Base-by-base conservation (phyloP, 2,888 invertebrate genomes). In the Anodontia alba region DNA sequence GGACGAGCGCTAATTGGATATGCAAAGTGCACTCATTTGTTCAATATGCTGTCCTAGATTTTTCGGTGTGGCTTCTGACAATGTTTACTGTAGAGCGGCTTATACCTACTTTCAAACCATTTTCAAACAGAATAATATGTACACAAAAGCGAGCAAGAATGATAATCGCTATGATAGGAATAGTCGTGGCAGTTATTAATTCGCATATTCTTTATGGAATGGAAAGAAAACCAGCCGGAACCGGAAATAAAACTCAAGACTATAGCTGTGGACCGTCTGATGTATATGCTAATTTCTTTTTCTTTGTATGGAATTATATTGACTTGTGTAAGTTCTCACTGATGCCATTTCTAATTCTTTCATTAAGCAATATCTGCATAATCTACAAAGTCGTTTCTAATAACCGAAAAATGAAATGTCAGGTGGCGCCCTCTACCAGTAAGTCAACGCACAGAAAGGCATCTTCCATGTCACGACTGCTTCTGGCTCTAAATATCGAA, bases 1-100 rank as follows among this genome's bases (percentile, higher is more conserved):
- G 90, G 51, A 49, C 76, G 2, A 7, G 73, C n/a, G 79, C 83
- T 20, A 51, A 29, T 5, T 68, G 69, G 2, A 51, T 81, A 15
- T 90, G 90, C 43, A 87, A 90, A 80, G 62, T 90, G 7, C 89
- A 91, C 76, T 79, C 80, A 33, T 90, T 88, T 83, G 51, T 91
- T 49, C 88, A 90, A 75, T 92, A 91, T 75, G 76, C 82, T 26
- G 81, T 85, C n/a, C 80, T 90, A 5, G 89, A 92, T 73, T 77
- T 88, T n/a, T 89, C 90, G n/a, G 85, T 87, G 0, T 91, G 91
- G 91, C 78, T 91, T 5, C 57, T 57, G 1, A 29, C 29, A 17
- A 57, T 57, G 57, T 23, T 57, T 10, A 57, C 57, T 5, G 66
- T 85, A 17, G 91, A 91, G 68, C 76, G 91, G n/a, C 78, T 87